Percentiles rank a stretch among this genome's conserved stretches.
Evolutionary conservation across 2,113 vertebrate genomes (phyloP).

Genomic region (Cacatua alba): DNA sequence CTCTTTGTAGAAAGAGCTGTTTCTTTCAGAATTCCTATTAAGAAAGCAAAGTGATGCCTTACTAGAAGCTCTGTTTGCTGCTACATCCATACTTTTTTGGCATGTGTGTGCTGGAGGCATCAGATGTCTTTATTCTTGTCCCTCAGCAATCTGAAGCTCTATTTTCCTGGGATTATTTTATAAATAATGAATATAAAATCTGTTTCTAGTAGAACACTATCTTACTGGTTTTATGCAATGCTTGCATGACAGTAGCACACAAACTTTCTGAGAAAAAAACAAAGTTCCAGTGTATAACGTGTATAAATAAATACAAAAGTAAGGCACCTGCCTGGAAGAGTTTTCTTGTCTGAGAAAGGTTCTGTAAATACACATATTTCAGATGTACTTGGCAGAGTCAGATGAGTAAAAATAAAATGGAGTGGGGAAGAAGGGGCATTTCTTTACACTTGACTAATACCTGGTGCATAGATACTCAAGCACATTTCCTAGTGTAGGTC

Average conservation of each 20-base stretch:
- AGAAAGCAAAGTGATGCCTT: not conserved
- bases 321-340: not conserved
- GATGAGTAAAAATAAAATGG: not conserved
- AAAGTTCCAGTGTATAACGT: not conserved
- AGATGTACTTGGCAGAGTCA: not conserved
- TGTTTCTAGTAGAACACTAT: not conserved
- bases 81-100: not conserved
- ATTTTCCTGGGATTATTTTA: not conserved
- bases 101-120: not conserved
- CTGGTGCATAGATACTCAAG: rapidly evolving
- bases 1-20: not conserved
- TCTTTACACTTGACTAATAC: not conserved
- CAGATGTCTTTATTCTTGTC: not conserved
- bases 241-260: not conserved
- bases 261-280: not conserved
- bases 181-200: not conserved
- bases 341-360: not conserved
- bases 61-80: not conserved
- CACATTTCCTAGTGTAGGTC: not conserved
- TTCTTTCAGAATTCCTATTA: not conserved
- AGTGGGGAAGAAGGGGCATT: not conserved
- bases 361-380: not conserved
- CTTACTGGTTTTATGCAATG: not conserved
- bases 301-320: not conserved
- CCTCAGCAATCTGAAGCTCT: not conserved